These are phyloP conservation scores for Hydropotes inermis DNA, from an alignment of 2,113 vertebrate genomes.

Conservation along the genomic window DNA sequence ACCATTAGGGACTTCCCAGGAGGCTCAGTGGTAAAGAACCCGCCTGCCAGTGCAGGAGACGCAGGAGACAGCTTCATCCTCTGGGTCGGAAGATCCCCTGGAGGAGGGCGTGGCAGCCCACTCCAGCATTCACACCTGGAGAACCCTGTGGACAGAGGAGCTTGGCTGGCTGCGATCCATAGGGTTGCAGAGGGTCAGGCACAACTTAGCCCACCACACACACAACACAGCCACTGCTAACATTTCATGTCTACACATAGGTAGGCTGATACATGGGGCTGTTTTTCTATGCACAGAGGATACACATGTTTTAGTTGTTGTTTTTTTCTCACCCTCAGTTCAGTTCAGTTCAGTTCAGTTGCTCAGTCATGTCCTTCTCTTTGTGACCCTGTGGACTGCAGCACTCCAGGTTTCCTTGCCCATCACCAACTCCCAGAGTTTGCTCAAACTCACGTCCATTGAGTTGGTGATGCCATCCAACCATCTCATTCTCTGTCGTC, in stretches of 20 bases:
- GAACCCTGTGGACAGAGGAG: neutral
- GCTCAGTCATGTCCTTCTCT: fast-evolving
- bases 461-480: neutral
- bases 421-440: neutral
- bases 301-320: fast-evolving
- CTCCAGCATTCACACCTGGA: neutral
- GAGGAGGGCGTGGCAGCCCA: neutral
- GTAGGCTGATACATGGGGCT: neutral
- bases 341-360: neutral
- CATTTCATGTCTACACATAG: neutral
- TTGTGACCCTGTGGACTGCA: neutral
- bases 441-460: neutral
- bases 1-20: neutral
- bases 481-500: neutral
- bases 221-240: neutral
- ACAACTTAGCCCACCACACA: neutral
- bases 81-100: neutral
- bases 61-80: fast-evolving
- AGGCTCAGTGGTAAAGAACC: neutral
- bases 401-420: neutral
- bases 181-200: neutral
- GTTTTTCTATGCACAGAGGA: neutral
- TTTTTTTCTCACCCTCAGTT: neutral
- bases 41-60: fast-evolving
- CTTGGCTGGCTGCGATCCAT: neutral